These are phyloP conservation scores for Mythimna vitellina DNA, from an alignment of 2,888 invertebrate genomes.

Conservation along the genomic window DNA sequence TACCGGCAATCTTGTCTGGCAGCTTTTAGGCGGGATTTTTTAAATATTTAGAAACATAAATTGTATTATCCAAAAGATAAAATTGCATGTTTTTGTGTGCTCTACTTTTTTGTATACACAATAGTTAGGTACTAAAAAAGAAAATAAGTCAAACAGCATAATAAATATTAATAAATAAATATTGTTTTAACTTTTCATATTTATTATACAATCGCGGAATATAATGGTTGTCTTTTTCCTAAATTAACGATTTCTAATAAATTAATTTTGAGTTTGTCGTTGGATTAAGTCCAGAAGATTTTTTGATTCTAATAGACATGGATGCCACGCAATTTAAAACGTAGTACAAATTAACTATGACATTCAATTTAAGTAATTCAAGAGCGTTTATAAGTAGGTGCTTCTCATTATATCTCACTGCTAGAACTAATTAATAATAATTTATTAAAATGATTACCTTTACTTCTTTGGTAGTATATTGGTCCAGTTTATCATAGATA, in stretches of 20 bases:
- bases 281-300: not conserved
- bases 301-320: not conserved
- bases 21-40: no score
- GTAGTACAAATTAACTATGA: not conserved
- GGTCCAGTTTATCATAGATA: conserved; percentile 98
- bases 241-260: not conserved
- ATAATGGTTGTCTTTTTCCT: not conserved
- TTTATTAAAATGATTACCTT: conserved; percentile 82
- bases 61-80: not conserved
- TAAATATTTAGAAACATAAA: no score
- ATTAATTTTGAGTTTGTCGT: not conserved
- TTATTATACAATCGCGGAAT: not conserved
- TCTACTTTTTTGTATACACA: no score
- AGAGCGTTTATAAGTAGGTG: not conserved
- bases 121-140: no score
- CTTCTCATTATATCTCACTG: conserved; percentile 26
- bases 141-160: no score
- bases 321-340: not conserved
- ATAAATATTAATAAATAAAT: no score
- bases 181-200: no score
- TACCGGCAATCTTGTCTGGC: not conserved
- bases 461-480: conserved; percentile 93
- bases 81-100: not conserved
- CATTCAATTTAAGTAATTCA: not conserved
- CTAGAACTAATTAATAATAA: not conserved